Percentiles rank a stretch among this genome's conserved stretches.
Evolutionary conservation across 2,113 vertebrate genomes (phyloP).

Genomic region (Tupaia chinensis): DNA sequence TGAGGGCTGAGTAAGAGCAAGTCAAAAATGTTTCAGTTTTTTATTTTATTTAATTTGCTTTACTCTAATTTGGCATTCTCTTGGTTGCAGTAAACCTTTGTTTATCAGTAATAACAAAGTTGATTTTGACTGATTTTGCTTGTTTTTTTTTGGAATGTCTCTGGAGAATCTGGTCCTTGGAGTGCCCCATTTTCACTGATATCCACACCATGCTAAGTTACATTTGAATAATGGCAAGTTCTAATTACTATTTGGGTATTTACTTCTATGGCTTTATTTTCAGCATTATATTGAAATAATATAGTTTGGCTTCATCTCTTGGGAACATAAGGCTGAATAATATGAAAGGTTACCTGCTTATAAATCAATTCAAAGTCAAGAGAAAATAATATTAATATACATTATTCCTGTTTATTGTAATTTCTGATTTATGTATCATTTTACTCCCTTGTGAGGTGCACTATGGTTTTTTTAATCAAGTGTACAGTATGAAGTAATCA

Average conservation of each 20-base stretch:
- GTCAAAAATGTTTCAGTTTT: background rate
- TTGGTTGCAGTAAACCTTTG: background rate
- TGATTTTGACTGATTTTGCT: background rate
- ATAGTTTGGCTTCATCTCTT: background rate
- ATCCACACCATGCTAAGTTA: background rate
- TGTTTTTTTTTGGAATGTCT: background rate
- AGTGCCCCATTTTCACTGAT: background rate
- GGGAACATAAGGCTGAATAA: background rate
- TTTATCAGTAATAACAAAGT: background rate
- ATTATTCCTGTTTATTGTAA: too few relatives aligned
- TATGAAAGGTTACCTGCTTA: constrained; percentile 25
- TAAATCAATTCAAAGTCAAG: constrained; percentile 66
- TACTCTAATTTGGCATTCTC: background rate
- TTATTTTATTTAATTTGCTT: background rate
- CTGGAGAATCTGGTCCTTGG: background rate
- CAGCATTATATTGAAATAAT: constrained; percentile 40
- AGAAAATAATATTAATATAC: background rate
- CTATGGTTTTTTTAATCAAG: too few relatives aligned
- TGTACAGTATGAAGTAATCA: too few relatives aligned
- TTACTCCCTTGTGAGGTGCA: too few relatives aligned
- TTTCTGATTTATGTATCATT: too few relatives aligned
- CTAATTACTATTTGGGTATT: background rate
- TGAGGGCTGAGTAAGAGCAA: background rate
- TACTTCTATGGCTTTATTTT: background rate
- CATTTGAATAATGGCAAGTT: background rate